Percentiles rank a stretch among this genome's conserved stretches.
These are phyloP conservation scores for Aurelia coerulea DNA, from an alignment of 30 jellyfish, hydroid and myxozoan genomes.

Conservation along the genomic window DNA sequence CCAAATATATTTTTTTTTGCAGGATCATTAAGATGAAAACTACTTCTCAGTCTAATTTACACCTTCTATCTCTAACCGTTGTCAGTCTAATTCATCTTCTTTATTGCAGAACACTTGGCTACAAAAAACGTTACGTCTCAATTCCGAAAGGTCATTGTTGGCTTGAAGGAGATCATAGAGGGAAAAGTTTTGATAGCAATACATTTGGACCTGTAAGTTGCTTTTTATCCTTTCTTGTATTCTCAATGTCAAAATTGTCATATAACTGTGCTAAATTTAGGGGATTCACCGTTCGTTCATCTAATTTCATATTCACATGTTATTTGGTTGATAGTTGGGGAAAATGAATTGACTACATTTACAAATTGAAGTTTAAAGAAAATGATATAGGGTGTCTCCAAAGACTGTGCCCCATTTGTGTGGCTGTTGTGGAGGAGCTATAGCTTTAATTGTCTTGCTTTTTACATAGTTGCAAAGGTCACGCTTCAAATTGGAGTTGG, in stretches of 20 bases:
- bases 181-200: constrained; percentile 85
- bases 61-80: neutral
- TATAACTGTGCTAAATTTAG: neutral
- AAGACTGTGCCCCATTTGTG: too few relatives aligned
- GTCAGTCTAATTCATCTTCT: too few relatives aligned
- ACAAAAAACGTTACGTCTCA: constrained; percentile 58
- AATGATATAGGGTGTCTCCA: too few relatives aligned
- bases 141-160: constrained; percentile 97
- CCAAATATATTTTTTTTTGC: too few relatives aligned
- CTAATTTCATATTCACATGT: neutral
- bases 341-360: neutral
- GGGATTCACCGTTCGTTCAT: neutral
- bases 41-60: neutral
- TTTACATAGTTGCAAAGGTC: too few relatives aligned
- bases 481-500: too few relatives aligned
- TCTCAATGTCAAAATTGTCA: neutral
- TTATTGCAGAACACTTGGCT: constrained; percentile 77
- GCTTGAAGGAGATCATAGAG: constrained; percentile 95
- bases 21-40: too few relatives aligned
- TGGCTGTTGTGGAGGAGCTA: too few relatives aligned
- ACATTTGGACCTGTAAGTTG: constrained; percentile 88
- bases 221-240: neutral
- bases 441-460: too few relatives aligned
- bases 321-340: neutral
- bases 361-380: too few relatives aligned